phyloP scores from a whole-genome alignment of 2,888 invertebrate species.

The Peribatodes rhomboidaria region DNA sequence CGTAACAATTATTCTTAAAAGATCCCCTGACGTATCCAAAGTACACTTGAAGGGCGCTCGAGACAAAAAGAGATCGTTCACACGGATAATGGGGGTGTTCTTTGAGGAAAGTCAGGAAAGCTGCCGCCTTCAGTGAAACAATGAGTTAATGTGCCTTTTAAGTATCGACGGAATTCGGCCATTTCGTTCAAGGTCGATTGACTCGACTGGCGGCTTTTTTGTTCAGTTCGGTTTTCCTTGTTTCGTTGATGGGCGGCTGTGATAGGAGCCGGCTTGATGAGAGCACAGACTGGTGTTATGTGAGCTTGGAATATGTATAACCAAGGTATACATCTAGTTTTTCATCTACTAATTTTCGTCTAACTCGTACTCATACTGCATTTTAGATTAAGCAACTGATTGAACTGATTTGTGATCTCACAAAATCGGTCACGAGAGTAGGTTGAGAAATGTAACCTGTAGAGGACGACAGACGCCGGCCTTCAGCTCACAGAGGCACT shows the following conservation, averaged over 20 bases:
- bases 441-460: too few relatives aligned
- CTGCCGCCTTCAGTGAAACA: conserved; percentile 37
- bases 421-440: too few relatives aligned
- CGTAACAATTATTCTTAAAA: conserved; percentile 37
- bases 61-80: conserved; percentile 40
- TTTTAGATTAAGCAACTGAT: too few relatives aligned
- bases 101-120: conserved; percentile 35
- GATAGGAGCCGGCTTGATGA: neutral
- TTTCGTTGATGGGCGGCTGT: neutral
- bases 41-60: conserved; percentile 34
- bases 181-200: conserved; percentile 34
- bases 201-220: conserved; percentile 6
- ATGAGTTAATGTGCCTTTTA: conserved; percentile 39
- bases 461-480: too few relatives aligned
- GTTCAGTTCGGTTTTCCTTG: conserved; percentile 6
- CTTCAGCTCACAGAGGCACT: too few relatives aligned
- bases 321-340: too few relatives aligned
- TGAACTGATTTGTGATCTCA: too few relatives aligned
- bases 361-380: too few relatives aligned
- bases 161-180: conserved; percentile 36
- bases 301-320: neutral
- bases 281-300: too few relatives aligned
- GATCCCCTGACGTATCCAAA: conserved; percentile 28
- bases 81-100: conserved; percentile 38
- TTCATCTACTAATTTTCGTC: too few relatives aligned